Evolutionary conservation across 2,888 invertebrate genomes (phyloP).

Genomic region (Himalopsyche tibetana): DNA sequence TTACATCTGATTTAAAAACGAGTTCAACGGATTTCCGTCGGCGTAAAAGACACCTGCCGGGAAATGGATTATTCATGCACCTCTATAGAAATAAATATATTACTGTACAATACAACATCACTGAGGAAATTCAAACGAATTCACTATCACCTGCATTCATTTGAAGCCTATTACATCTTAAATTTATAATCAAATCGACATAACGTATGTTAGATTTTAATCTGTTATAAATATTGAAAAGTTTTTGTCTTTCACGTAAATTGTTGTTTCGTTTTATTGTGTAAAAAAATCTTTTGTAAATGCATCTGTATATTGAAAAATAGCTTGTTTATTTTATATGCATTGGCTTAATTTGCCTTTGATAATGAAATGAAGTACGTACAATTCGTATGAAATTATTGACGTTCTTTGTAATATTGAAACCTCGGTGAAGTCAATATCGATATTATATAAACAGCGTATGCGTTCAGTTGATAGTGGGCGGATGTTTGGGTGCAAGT

Average conservation of each 20-base stretch:
- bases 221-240: too few species aligned
- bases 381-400: too few species aligned
- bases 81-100: neutral
- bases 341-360: too few species aligned
- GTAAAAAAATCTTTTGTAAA: too few species aligned
- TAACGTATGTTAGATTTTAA: neutral
- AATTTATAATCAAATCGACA: neutral
- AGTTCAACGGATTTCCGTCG: neutral
- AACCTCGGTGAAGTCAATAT: neutral
- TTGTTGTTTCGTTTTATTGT: too few species aligned
- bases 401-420: too few species aligned
- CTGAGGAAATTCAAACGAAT: neutral
- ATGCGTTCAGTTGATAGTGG: neutral
- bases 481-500: constrained; percentile 26
- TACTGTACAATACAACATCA: neutral
- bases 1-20: neutral
- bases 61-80: neutral
- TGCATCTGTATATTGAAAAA: too few species aligned
- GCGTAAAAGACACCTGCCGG: constrained; percentile 18
- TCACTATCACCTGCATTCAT: neutral
- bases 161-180: neutral
- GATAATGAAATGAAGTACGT: too few species aligned
- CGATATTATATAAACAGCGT: neutral
- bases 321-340: too few species aligned
- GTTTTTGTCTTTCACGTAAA: too few species aligned